Conservation (phyloP, 2,113 vertebrate genomes). For the Cavia porcellus region DNA sequence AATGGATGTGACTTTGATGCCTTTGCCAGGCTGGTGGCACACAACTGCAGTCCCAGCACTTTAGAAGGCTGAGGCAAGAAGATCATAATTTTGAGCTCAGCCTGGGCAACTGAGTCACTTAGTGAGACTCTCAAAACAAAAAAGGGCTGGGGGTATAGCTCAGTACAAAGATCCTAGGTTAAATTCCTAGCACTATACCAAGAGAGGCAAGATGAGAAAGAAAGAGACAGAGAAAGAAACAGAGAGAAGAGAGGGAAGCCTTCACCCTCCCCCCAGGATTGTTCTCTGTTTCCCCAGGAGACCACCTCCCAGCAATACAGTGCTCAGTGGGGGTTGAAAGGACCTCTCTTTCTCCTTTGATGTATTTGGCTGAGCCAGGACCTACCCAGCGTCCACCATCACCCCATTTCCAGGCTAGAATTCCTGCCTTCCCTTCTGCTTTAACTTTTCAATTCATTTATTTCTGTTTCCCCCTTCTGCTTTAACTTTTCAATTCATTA, state of each 20-base stretch:
- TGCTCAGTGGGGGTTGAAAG: not conserved
- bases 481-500: constrained; percentile 51
- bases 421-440: constrained; percentile 60
- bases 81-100: not conserved
- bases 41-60: not conserved
- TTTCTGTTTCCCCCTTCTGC: constrained; percentile 43
- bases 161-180: not conserved
- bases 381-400: not conserved
- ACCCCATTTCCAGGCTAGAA: not conserved
- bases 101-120: not conserved
- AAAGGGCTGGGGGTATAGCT: not conserved
- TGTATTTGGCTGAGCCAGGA: not conserved
- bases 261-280: not conserved
- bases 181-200: not conserved
- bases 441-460: constrained; percentile 73
- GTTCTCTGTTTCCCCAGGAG: no score
- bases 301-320: not conserved
- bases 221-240: not conserved
- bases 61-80: not conserved
- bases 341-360: constrained; percentile 25
- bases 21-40: not conserved
- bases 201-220: not conserved
- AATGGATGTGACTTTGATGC: not conserved
- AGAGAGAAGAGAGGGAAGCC: not conserved
- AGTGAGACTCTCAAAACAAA: not conserved